Evolutionary conservation across 2,888 invertebrate genomes (phyloP).

Genomic region (Eumerus sabulonum): DNA sequence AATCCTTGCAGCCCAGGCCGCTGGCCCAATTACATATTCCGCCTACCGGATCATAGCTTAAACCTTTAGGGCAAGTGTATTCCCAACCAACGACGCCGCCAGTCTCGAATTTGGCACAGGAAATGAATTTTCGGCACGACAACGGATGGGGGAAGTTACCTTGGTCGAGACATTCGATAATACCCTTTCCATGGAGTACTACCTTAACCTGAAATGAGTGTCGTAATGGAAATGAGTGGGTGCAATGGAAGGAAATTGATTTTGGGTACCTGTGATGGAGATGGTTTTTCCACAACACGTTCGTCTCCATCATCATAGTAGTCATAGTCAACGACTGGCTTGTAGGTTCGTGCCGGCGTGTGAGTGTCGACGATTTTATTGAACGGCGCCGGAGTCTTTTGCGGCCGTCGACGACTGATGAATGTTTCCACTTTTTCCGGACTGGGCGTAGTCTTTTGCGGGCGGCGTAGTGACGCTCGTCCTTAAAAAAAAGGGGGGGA

Average conservation of each 20-base stretch:
- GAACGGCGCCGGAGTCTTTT: conserved; percentile 75
- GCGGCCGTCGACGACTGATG: conserved; percentile 74
- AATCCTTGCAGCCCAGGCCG: conserved; percentile 87
- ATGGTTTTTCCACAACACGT: conserved; percentile 80
- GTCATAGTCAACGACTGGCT: conserved; percentile 82
- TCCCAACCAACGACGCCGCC: conserved; percentile 90
- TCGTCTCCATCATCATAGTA: conserved; percentile 85
- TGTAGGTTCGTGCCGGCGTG: conserved; percentile 72
- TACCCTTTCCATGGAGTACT: conserved; percentile 84
- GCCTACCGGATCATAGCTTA: conserved; percentile 93
- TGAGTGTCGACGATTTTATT: conserved; percentile 73
- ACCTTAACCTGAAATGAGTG: conserved; percentile 78
- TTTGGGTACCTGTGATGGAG: conserved; percentile 78
- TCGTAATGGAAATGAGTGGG: neutral
- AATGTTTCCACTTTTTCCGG: conserved; percentile 70
- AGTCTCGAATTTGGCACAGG: conserved; percentile 90
- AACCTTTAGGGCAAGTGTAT: conserved; percentile 91
- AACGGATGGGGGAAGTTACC: conserved; percentile 95
- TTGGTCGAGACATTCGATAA: conserved; percentile 91
- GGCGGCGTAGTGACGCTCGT: conserved; percentile 71
- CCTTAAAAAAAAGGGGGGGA: conserved; percentile 61
- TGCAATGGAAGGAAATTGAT: neutral
- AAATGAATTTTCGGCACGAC: conserved; percentile 94
- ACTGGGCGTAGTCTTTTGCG: conserved; percentile 72
- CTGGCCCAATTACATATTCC: conserved; percentile 95